Evolutionary conservation across 2,888 invertebrate species (phyloP), one percentile per base, ranked within the genome.

Genomic region (Synanthedon formicaeformis): DNA sequence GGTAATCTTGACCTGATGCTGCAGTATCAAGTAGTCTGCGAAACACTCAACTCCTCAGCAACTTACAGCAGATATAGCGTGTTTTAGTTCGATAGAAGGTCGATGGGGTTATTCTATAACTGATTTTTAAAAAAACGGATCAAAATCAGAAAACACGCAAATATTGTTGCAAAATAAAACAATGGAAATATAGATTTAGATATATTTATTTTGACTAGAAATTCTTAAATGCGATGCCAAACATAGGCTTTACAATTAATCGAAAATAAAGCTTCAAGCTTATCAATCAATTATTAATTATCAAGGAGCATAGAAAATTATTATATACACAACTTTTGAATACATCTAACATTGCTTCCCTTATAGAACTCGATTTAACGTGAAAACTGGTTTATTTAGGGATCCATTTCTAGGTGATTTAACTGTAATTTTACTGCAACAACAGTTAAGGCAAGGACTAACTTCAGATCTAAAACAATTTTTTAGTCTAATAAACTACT

Each of bases 201-300:
- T 69, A 61, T 73, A 76, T 49, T 79, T 75, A 72, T 75, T 74
- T 69, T 67, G 78, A 78, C 81, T 81, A 80, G 76, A 80, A 78
- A 70, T 64, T 57, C 62, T 69, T 68, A 74, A 69, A 62, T 62
- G 56, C 55, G 68, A 53, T 63, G 70, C 66, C 66, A 71, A 71
- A 69, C 65, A 62, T 65, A 69, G 69, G 65, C 66, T 68, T 71
- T 57, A 58, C 34, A 58, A 54, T 63, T 59, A 66, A 62, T 57
- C 64, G 58, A 58, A 69, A 65, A 65, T 63, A 59, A 65, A 67
- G 65, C 69, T 60, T 23, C 23, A 23, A 61, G 63, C 60, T 65
- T 65, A 69, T 16, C 16, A 16, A 16, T 16, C 16, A 16, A 16
- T 16, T 16, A 16, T 16, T 23, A 6, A 52, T 40, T 66, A 69